Base-by-base conservation (phyloP, 1,140 invertebrate species). In the Spodoptera frugiperda region DNA sequence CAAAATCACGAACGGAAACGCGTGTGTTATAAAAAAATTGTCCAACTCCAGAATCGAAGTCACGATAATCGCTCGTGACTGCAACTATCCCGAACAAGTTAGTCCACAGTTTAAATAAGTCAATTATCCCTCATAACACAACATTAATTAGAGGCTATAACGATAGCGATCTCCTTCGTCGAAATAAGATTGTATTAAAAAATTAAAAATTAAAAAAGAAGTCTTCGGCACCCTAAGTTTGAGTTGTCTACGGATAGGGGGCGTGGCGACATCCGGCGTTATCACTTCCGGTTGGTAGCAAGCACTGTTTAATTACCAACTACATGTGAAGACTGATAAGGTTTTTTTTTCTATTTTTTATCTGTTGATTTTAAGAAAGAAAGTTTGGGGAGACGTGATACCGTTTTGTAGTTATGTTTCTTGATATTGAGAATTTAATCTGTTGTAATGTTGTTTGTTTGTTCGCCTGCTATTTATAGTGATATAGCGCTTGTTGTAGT, bases 281-380 rank as follows among this genome's bases (percentile, higher is more conserved):
- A 89, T 89, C 87, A 81, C 79, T 90, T 90, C 89, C 89, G 84
- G 84, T 86, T 73, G 67, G 61, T 81, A 81, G 83, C 79, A 86
- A 81, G 83, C 79, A 86, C 82, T 87, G 87, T 87, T 88, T 87
- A 89, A 90, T 88, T 88, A 87, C 79, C 81, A 87, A 86, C 82
- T 87, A 82, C 82, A 82, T 78, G 55, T 80, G 67, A 61, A 54
- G 70, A 78, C 5, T 82, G 83, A 83, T 81, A 86, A 81, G 65
- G 63, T 55, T 74, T 77, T 76, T 71, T 71, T 76, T 76, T 75
- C n/a, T 63, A 59, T 53, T 54, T 59, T 17, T 53, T 73, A 67
- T 70, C 70, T 71, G 46, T 72, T 59, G 70, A 48, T 57, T 72
- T 59, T 59, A 59, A 57, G 54, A 72, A 57, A 48, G 70, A 72